phyloP scores from a whole-genome alignment of 2,113 vertebrate genomes.

The Condylura cristata region DNA sequence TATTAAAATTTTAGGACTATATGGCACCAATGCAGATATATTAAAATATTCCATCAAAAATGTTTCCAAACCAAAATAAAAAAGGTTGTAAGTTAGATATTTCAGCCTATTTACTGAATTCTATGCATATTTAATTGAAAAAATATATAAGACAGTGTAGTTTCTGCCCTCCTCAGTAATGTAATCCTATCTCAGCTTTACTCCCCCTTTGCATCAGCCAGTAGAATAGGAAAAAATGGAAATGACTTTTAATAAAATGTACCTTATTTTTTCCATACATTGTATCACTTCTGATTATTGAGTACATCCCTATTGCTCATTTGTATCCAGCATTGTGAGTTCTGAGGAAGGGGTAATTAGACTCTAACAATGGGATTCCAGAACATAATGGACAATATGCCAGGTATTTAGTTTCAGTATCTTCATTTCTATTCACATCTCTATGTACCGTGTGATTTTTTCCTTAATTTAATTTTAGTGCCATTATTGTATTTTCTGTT shows the following conservation, averaged over 20 bases:
- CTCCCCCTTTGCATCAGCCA: not conserved
- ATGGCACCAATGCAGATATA: not conserved
- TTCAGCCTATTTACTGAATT: slow-evolving; percentile 17
- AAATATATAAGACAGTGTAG: not conserved
- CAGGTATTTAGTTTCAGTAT: slow-evolving; percentile 70
- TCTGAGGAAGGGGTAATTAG: slow-evolving; percentile 70
- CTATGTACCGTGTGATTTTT: slow-evolving; percentile 70
- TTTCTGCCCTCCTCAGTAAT: not conserved
- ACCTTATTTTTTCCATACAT: slow-evolving; percentile 9
- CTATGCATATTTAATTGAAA: slow-evolving; percentile 25
- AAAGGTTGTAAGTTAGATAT: not conserved
- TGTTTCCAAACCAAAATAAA: not conserved
- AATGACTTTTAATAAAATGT: slow-evolving; percentile 50
- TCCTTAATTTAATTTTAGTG: slow-evolving; percentile 79
- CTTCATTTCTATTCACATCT: slow-evolving; percentile 69
- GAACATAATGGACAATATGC: slow-evolving; percentile 65
- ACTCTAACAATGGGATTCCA: slow-evolving; percentile 64
- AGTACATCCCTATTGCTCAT: slow-evolving; percentile 4
- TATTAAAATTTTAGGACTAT: slow-evolving; percentile 32
- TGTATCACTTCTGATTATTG: slow-evolving; percentile 56
- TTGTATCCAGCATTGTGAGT: slow-evolving; percentile 58
- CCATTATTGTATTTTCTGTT: slow-evolving; percentile 64
- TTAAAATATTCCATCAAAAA: slow-evolving; percentile 34
- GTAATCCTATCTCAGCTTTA: not conserved
- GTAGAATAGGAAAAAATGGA: slow-evolving; percentile 47